Base-by-base conservation (phyloP, 2,888 invertebrate genomes). In the Callinectes sapidus region DNA sequence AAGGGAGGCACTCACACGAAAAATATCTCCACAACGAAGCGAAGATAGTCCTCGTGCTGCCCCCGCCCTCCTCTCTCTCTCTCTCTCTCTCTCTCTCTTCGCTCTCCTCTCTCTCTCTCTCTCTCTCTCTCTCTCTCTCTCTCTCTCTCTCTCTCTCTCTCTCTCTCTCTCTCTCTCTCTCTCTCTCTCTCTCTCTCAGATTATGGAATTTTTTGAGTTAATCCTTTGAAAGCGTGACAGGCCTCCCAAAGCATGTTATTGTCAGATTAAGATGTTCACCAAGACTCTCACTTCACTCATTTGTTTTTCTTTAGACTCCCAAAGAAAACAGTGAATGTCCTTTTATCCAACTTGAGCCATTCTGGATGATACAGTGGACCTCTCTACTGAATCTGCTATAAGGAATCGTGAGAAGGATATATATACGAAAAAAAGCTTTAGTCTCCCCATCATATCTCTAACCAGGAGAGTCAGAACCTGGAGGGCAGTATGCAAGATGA, bases 281-380 rank as follows among this genome's bases (percentile, higher is more conserved):
- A n/a, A 81, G 23, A 81, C 32, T 18, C 10, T 48, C 71, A 71
- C 71, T 14, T 81, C 81, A 35, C 81, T 35, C 81, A 28, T 8
- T 71, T 71, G 71, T 71, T 71, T 35, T 35, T 35, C 81, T 81
- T 81, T 10, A 32, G 81, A 81, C 81, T 81, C 35, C 35, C 32
- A 81, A 81, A 81, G 32, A 81, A 81, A 81, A 81, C 14, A 28
- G 71, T 71, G 81, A 81, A 81, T 81, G 10, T 32, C 35, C 81
- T 32, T 81, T 81, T 32, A 81, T 81, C 81, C 35, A 35, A 81
- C 32, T 81, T 81, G 16, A 81, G 81, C 81, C 81, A 32, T 81
- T 81, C 14, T 32, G 14, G 81, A 35, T 81, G 81, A 35, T 35
- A n/a, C 35, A 81, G 81, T 81, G 13, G 16, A 10, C 35, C 81